Evolutionary conservation across 2,113 vertebrate species (phyloP), one percentile per base, ranked within the genome.

Genomic region (Dicerorhinus sumatrensis): DNA sequence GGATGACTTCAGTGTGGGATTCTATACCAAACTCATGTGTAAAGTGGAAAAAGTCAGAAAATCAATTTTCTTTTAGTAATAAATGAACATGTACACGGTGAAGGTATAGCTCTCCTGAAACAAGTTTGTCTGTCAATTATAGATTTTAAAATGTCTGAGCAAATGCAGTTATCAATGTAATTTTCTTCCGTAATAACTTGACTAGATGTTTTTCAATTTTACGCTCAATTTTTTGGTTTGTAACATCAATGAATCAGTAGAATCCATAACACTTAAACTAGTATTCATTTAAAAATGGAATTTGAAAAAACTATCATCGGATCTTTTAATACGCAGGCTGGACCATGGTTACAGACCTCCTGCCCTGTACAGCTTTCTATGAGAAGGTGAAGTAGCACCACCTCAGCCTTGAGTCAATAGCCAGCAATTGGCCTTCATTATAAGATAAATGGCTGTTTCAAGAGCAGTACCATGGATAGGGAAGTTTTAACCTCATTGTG

Each of bases 401-500:
- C 31, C 76, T 94, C 86, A 94, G 4, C 31, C 36, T 60, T 33
- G 29, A n/a, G 36, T 79, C 69, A 89, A 39, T 2, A 77, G 82
- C 17, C 31, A 56, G 83, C 3, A 58, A 46, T 14, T 94, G 75
- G 63, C 54, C 29, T 87, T 85, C 77, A 75, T 85, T 60, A 70
- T 31, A 56, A 96, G 23, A 3, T 2, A 72, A 90, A 67, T 51
- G 8, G n/a, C 60, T 77, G n/a, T 76, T 96, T 73, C 54, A 87
- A 67, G 11, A 94, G 20, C 18, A 72, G n/a, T 27, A 31, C 6
- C 77, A 81, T 18, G 6, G 62, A 84, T 20, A 88, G 77, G 60
- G 4, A 89, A 82, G 27, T 86, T 92, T 95, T 87, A 96, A 84
- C 48, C 60, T 96, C 60, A 89, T 48, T 90, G 76, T 62, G 17